A percentile compares a stretch with the other conserved stretches of the same genome.
Evolutionary conservation across 2,113 vertebrate species (phyloP).

Genomic region (Podarcis muralis): DNA sequence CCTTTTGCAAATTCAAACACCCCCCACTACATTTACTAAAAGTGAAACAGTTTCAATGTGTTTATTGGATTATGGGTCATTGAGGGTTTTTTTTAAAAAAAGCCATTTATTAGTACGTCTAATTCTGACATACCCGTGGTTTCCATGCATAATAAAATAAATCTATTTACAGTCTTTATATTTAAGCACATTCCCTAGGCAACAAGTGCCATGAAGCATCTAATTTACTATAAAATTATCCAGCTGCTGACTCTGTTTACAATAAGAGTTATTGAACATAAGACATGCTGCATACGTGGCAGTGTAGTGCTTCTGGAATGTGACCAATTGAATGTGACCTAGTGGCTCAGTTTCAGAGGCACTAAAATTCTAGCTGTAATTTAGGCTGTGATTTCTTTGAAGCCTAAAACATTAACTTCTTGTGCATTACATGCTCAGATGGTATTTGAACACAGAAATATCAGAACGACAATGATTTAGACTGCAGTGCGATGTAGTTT

Average conservation of each 20-base stretch:
- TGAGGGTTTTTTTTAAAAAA: neutral
- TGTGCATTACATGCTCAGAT: neutral
- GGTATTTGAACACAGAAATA: neutral
- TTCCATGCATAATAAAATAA: neutral
- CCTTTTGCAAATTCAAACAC: neutral
- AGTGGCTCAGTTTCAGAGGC: conserved; percentile 15
- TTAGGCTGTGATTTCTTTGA: neutral
- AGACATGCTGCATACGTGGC: fast-evolving
- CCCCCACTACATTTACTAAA: neutral
- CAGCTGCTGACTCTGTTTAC: neutral
- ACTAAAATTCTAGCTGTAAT: conserved; percentile 4
- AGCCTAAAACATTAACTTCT: neutral
- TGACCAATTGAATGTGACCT: neutral
- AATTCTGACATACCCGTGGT: neutral
- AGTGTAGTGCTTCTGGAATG: neutral
- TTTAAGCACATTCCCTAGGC: neutral
- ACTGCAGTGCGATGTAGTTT: neutral
- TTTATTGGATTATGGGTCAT: neutral
- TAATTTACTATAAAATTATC: neutral
- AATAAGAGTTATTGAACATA: neutral
- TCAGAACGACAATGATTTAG: neutral
- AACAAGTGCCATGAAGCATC: neutral
- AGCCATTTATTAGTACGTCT: neutral
- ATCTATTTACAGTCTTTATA: neutral
- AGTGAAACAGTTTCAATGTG: neutral